These are phyloP conservation scores for Tupiocoris notatus DNA, from an alignment of 2,888 invertebrate species.

Conservation along the genomic window DNA sequence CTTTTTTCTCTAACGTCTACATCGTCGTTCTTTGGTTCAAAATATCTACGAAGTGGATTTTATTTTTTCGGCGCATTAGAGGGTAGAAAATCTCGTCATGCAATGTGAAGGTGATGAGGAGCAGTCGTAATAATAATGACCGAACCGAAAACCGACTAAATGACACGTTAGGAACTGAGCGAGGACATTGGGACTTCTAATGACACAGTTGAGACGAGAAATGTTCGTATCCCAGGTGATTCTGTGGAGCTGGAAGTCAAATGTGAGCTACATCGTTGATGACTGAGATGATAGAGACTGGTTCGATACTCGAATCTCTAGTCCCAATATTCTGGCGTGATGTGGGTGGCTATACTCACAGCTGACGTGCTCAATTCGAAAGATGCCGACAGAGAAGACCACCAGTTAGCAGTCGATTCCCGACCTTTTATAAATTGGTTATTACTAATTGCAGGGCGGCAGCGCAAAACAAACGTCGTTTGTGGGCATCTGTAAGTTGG, in stretches of 20 bases:
- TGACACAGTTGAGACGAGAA: slow-evolving; percentile 9
- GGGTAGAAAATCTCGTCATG: background rate
- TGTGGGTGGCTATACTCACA: slow-evolving; percentile 15
- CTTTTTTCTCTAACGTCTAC: too few relatives aligned
- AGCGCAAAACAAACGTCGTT: slow-evolving; percentile 39
- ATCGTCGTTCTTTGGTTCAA: too few relatives aligned
- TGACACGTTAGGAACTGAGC: slow-evolving; percentile 33
- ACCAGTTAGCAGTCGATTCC: slow-evolving; percentile 12
- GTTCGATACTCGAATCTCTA: background rate
- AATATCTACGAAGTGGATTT: too few relatives aligned
- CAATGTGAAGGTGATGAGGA: slow-evolving; percentile 1
- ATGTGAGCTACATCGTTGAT: background rate
- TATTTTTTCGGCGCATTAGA: background rate
- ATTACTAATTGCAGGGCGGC: slow-evolving; percentile 47
- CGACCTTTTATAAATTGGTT: slow-evolving; percentile 47
- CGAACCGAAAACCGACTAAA: slow-evolving; percentile 29
- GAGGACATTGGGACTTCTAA: slow-evolving; percentile 10
- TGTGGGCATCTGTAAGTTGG: slow-evolving; percentile 1
- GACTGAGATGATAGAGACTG: background rate
- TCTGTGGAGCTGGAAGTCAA: background rate
- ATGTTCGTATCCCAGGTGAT: background rate
- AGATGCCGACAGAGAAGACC: slow-evolving; percentile 6
- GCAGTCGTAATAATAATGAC: slow-evolving; percentile 18
- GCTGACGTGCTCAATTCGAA: slow-evolving; percentile 5
- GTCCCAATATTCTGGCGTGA: background rate